These are phyloP conservation scores for Grapholita molesta DNA, from an alignment of 1,140 invertebrate genomes.

Conservation along the genomic window DNA sequence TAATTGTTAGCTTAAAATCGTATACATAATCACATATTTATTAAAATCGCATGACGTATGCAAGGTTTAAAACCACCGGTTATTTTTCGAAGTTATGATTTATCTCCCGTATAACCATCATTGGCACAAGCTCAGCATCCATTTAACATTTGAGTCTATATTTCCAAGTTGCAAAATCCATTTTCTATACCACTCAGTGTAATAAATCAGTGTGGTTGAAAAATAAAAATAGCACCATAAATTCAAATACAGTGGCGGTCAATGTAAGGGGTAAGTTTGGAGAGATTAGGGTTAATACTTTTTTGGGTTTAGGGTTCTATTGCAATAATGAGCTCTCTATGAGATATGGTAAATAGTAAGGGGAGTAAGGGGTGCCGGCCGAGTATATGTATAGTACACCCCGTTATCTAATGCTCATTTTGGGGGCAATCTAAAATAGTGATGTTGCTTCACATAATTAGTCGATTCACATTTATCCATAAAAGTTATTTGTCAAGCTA, in stretches of 20 bases:
- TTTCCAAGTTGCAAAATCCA: constrained; percentile 2
- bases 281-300: too few relatives aligned
- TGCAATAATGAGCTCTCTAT: too few relatives aligned
- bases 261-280: background rate
- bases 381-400: too few relatives aligned
- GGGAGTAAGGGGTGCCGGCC: too few relatives aligned
- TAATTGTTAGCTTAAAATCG: too few relatives aligned
- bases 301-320: too few relatives aligned
- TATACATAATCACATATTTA: background rate
- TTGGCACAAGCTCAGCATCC: background rate
- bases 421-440: too few relatives aligned
- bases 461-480: too few relatives aligned
- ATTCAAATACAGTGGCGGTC: background rate
- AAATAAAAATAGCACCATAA: constrained; percentile 3
- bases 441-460: too few relatives aligned
- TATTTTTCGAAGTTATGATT: background rate
- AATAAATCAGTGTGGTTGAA: background rate
- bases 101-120: background rate
- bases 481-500: too few relatives aligned
- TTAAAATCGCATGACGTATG: background rate
- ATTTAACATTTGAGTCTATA: background rate
- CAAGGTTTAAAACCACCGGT: background rate
- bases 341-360: too few relatives aligned
- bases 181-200: background rate
- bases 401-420: too few relatives aligned